Base-by-base conservation (phyloP, 1,140 invertebrate species). In the Trialeurodes vaporariorum region DNA sequence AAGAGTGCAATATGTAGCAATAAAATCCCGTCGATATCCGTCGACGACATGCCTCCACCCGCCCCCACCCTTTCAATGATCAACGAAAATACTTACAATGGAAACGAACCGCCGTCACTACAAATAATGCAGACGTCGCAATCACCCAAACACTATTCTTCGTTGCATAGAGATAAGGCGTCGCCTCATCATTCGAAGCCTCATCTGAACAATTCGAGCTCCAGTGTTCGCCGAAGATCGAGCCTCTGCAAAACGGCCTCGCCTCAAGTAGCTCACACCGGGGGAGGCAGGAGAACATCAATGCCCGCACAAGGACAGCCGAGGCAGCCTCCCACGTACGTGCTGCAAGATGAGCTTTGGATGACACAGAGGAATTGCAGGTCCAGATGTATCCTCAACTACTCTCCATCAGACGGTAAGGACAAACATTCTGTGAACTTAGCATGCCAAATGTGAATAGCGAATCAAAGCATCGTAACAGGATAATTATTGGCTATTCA, bases 311-410 rank as follows among this genome's bases (percentile, higher is more conserved):
- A 11, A 40, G 64, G 25, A 61, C 64, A 60, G 22, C n/a, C 59
- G 2, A 23, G 65, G n/a, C 27, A 65, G 25, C 65, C 68, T 2
- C 74, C 74, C 13, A 71, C 72, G 2, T 75, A 72, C 27, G 74
- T 75, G 23, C 72, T 73, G 61, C 74, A 75, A 63, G 74, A 75
- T 59, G 74, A 75, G 63, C 70, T 75, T 17, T 75, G 74, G 74
- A 67, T 75, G 17, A 74, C 74, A 1, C 74, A 75, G 65, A 68
- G 72, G n/a, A 73, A 75, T 61, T 71, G 73, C n/a, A 64, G 72
- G 17, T 64, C 72, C 40, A 76, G 79, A 69, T 76, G 76, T 65
- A 75, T 79, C 71, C 72, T 79, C 69, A 80, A 80, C 71, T 77
- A 77, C 22, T 72, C 71, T 22, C 71, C 71, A n/a, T 66, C 68